Percentiles rank a stretch among this genome's conserved stretches.
phyloP scores from a whole-genome alignment of 1,140 invertebrate species.

The Berghia stephanieae region DNA sequence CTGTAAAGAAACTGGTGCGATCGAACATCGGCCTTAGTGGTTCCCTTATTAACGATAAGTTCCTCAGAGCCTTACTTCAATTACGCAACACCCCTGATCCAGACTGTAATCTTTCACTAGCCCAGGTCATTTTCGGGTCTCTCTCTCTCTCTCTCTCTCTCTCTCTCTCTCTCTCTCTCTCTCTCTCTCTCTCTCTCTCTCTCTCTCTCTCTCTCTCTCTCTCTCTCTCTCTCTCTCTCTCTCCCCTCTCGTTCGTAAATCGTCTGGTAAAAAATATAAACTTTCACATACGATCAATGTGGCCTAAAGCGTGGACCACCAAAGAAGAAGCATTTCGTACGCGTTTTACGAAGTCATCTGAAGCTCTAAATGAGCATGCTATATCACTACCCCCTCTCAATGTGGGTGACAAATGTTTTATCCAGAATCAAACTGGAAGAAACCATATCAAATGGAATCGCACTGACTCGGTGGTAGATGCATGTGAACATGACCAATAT shows the following conservation, averaged over 20 bases:
- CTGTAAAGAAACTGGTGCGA: not conserved
- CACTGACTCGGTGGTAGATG: no score
- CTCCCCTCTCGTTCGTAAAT: not conserved
- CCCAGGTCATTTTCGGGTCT: not conserved
- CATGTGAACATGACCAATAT: no score
- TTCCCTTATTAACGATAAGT: not conserved
- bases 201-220: slow-evolving; percentile 18
- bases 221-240: not conserved
- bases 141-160: no score
- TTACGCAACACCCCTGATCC: not conserved
- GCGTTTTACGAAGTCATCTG: not conserved
- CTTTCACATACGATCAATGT: not conserved
- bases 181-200: slow-evolving; percentile 8
- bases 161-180: slow-evolving; percentile 1
- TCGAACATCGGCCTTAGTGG: not conserved
- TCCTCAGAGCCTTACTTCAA: no score
- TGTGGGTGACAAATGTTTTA: no score
- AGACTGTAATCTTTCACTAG: not conserved
- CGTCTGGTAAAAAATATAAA: not conserved
- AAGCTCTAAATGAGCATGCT: not conserved
- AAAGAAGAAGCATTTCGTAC: no score
- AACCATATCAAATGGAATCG: no score
- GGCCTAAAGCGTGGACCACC: not conserved
- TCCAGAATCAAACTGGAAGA: no score
- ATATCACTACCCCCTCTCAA: no score